Conservation (phyloP, 2,113 vertebrate species). For the Phrynosoma platyrhinos region DNA sequence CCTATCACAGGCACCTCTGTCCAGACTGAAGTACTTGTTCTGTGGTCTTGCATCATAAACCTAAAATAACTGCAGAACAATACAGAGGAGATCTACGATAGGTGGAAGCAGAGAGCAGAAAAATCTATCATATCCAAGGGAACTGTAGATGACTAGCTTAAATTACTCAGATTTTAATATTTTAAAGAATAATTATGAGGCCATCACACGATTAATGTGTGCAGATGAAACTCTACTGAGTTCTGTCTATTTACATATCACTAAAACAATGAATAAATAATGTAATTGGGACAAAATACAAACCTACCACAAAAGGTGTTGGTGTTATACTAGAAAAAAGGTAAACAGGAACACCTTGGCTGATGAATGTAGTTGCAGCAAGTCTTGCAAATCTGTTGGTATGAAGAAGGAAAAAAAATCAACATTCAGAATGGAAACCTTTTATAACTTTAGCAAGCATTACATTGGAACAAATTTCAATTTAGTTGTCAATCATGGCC, state of each 20-base stretch:
- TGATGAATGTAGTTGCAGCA: conserved; percentile 88
- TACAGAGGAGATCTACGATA: too few species aligned
- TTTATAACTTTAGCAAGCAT: not conserved
- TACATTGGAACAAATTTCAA: not conserved
- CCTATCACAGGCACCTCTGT: not conserved
- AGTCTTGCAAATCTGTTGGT: conserved; percentile 85
- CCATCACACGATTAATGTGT: not conserved
- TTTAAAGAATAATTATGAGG: not conserved
- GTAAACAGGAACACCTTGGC: conserved; percentile 88
- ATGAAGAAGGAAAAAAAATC: conserved; percentile 32
- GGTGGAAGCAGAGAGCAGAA: not conserved
- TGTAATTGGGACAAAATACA: not conserved
- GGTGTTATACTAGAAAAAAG: conserved; percentile 92
- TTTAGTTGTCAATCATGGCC: not conserved
- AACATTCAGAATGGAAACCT: not conserved
- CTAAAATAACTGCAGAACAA: not conserved
- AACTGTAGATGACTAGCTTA: not conserved
- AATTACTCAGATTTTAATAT: not conserved
- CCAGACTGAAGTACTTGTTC: not conserved
- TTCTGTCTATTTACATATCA: too few species aligned
- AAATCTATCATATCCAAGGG: not conserved
- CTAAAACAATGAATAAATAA: not conserved
- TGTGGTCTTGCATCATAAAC: not conserved
- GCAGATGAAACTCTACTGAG: not conserved
- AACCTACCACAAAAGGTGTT: conserved; percentile 95